Evolutionary conservation across 2,888 invertebrate species (phyloP).

Genomic region (Dryadula phaetusa): DNA sequence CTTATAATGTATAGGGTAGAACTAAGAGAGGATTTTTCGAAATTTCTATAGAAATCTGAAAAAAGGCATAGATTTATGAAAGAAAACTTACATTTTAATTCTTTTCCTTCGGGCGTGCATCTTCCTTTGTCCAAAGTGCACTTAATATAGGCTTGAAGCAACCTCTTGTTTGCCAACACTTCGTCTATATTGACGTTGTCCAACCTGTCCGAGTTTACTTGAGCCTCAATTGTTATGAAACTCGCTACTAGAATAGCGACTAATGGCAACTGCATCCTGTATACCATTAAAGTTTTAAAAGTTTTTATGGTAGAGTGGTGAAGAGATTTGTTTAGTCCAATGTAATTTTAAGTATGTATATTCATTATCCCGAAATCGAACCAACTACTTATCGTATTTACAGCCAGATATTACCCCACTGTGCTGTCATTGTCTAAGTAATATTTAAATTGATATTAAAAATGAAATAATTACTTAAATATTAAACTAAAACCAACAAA

Average conservation of each 20-base stretch:
- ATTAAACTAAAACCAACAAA: too few relatives aligned
- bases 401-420: too few relatives aligned
- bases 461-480: too few relatives aligned
- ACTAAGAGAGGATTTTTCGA: too few relatives aligned
- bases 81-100: conserved; percentile 86
- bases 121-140: conserved; percentile 86
- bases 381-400: too few relatives aligned
- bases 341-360: too few relatives aligned
- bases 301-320: not conserved
- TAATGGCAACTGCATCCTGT: conserved; percentile 60
- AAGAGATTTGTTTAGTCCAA: not conserved
- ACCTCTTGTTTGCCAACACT: conserved; percentile 86
- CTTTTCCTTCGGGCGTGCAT: conserved; percentile 89
- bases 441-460: too few relatives aligned
- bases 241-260: conserved; percentile 49
- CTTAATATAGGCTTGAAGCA: conserved; percentile 87
- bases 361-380: too few relatives aligned
- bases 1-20: too few relatives aligned
- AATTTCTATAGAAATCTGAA: too few relatives aligned
- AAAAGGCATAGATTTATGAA: too few relatives aligned
- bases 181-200: conserved; percentile 89
- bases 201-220: conserved; percentile 86
- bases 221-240: conserved; percentile 46
- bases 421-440: too few relatives aligned
- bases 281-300: not conserved